Base-by-base conservation (phyloP, 2,797 vertebrate species). In the Luscinia megarhynchos region DNA sequence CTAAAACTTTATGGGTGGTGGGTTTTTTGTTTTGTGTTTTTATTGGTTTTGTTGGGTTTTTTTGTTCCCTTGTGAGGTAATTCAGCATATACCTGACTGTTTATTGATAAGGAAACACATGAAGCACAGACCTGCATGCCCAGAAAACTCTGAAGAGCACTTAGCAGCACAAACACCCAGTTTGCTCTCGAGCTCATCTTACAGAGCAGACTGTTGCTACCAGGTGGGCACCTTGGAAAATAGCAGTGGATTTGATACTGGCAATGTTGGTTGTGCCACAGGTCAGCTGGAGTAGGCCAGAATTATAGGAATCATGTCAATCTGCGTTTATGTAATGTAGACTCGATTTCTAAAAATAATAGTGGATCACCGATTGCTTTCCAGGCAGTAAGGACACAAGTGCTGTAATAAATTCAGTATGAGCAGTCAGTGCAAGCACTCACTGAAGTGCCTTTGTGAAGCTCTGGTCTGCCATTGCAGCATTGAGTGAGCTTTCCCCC, bases 401-500 rank as follows among this genome's bases (percentile, higher is more conserved):
- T 34, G 48, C 21, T 13, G 6, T 13, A 17, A 68, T 15, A 13
- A 6, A 14, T 51, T 36, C 12, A 43, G 17, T n/a, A 0, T 27
- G 32, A 61, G n/a, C 29, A 53, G 64, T 32, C n/a, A 15, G 38
- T 67, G 20, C 23, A 12, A 18, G 70, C 48, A 21, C 27, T 76
- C 6, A 0, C 1, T 22, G 24, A 24, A 18, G 9, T 61, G 7
- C 38, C 10, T 38, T 50, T 57, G 54, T 0, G 0, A 8, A 40
- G 32, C 30, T 41, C 15, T 84, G 21, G 68, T 10, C 36, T 43
- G 43, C 48, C 22, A 8, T 5, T 3, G 2, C 63, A 62, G 46
- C 0, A 0, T 5, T 64, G 29, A 11, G 17, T 43, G 27, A n/a
- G 12, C 32, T 2, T 13, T 72, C 14, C 15, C 15, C 14, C 1